Evolutionary conservation across 1,140 invertebrate genomes (phyloP), one percentile per base, ranked within the genome.

Genomic region (Acromyrmex echinatior): DNA sequence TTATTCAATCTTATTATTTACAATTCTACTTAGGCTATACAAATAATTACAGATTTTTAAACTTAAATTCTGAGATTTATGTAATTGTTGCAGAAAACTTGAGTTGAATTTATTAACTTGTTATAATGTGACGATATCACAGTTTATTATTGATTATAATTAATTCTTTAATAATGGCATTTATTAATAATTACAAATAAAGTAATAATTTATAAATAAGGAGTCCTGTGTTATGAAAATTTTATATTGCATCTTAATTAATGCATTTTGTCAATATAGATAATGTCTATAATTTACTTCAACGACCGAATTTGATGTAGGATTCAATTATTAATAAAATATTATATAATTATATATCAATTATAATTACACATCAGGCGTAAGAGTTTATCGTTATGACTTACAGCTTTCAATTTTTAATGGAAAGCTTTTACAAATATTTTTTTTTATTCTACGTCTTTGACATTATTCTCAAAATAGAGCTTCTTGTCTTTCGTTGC

Each of bases 131-230:
- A 39, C 7, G 7, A 39, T 45, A 10, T 45, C 9, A 45, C 2
- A 21, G 6, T 74, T 58, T 56, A 16, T 58, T 35, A 58, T 31
- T 73, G 35, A 56, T 73, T 58, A 21, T 35, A 74, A 45, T 45
- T 31, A n/a, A n/a, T 5, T 74, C 16, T 31, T 0, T 51, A n/a
- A 74, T 53, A 31, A 10, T 53, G 14, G 31, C 1, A 14, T 21
- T 58, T 58, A 74, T 58, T 21, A 39, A 74, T 56, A 56, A 31
- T 31, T n/a, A 31, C 3, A 68, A 25, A 25, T 70, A 21, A 39
- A 45, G 35, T 45, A 5, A 9, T 73, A 31, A 31, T 31, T 31
- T 31, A 31, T 31, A 31, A 31, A 31, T 31, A 31, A 31, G 12
- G 1, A 53, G 5, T 74, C 10, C 10, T 31, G 18, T 9, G 7